Percentiles rank a stretch among this genome's conserved stretches.
These are phyloP conservation scores for Auanema freiburgensis DNA, from an alignment of 2,888 invertebrate species.

Conservation along the genomic window DNA sequence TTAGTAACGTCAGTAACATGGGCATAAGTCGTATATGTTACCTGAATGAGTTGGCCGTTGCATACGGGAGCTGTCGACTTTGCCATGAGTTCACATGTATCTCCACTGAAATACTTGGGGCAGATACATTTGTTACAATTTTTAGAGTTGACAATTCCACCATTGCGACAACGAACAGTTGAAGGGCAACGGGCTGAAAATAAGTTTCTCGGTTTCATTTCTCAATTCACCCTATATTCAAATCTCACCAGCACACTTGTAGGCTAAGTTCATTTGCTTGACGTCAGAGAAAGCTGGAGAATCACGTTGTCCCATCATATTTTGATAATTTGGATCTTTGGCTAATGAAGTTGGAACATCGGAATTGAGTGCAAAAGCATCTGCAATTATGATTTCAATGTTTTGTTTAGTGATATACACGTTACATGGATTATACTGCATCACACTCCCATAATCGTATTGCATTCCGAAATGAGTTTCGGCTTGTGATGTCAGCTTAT, in stretches of 20 bases:
- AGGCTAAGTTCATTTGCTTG: constrained; percentile 29
- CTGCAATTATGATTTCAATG: constrained; percentile 17
- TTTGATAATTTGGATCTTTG: constrained; percentile 25
- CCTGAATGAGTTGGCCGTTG: constrained; percentile 18
- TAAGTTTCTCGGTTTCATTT: neutral
- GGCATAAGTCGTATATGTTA: too few species aligned
- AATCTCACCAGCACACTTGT: constrained; percentile 29
- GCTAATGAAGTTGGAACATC: constrained; percentile 29
- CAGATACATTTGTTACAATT: constrained; percentile 15
- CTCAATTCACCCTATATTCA: neutral
- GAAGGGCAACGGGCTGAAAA: constrained; percentile 8
- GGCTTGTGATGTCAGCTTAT: constrained; percentile 25
- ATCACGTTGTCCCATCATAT: constrained; percentile 36
- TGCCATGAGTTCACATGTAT: neutral
- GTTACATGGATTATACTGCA: constrained; percentile 37
- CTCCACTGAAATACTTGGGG: constrained; percentile 13
- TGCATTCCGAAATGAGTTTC: constrained; percentile 24
- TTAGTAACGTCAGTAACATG: too few species aligned
- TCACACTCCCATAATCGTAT: constrained; percentile 46
- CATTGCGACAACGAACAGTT: constrained; percentile 12
- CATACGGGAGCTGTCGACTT: constrained; percentile 11
- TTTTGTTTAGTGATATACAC: too few species aligned
- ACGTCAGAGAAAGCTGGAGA: constrained; percentile 39
- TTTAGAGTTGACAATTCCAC: constrained; percentile 16
- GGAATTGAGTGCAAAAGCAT: constrained; percentile 32